Conservation (phyloP, 2,888 invertebrate species). For the Cosmopolites sordidus region DNA sequence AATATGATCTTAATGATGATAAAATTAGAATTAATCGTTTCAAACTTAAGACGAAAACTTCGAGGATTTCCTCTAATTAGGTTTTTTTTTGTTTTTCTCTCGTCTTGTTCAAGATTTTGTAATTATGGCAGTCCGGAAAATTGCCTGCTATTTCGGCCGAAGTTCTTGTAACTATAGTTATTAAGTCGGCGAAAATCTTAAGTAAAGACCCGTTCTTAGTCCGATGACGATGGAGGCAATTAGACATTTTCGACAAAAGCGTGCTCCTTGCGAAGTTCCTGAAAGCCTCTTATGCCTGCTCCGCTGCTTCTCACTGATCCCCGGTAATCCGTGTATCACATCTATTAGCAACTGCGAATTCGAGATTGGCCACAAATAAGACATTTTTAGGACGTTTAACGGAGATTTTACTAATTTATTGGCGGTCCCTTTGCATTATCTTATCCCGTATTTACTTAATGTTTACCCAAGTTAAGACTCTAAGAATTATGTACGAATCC, state of each 20-base stretch:
- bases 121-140: slow-evolving; percentile 21
- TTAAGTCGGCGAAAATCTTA: slow-evolving; percentile 26
- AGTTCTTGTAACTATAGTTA: slow-evolving; percentile 28
- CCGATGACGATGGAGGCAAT: slow-evolving; percentile 31
- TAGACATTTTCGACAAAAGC: slow-evolving; percentile 35
- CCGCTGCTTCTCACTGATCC: slow-evolving; percentile 33
- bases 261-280: slow-evolving; percentile 29
- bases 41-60: neutral
- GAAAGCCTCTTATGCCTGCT: slow-evolving; percentile 30
- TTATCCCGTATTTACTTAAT: slow-evolving; percentile 37
- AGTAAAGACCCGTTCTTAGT: slow-evolving; percentile 22
- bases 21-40: neutral
- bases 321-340: slow-evolving; percentile 38
- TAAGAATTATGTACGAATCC: slow-evolving; percentile 31
- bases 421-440: slow-evolving; percentile 35
- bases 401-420: slow-evolving; percentile 37
- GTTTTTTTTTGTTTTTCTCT: slow-evolving; percentile 20
- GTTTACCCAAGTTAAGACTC: slow-evolving; percentile 33
- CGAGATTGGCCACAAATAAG: slow-evolving; percentile 36
- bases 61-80: slow-evolving; percentile 18
- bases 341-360: slow-evolving; percentile 35
- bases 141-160: slow-evolving; percentile 21
- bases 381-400: slow-evolving; percentile 36
- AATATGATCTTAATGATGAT: neutral
- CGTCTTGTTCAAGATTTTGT: slow-evolving; percentile 22